Base-by-base conservation (phyloP, 2,797 vertebrate genomes). In the Alcedo atthis region DNA sequence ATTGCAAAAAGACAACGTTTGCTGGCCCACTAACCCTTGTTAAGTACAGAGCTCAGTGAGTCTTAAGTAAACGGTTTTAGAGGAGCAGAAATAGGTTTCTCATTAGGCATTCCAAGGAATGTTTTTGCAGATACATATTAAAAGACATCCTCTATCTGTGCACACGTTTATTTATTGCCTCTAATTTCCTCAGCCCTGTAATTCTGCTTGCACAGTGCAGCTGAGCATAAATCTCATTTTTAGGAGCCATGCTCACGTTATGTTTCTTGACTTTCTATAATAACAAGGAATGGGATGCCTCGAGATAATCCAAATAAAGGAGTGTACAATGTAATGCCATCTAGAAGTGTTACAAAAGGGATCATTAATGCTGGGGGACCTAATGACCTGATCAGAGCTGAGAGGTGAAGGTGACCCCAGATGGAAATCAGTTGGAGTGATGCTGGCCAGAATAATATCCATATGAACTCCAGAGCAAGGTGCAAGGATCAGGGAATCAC, bases 221-320 rank as follows among this genome's bases (percentile, higher is more conserved):
- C 74, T 94, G 80, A 48, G 63, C 77, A 89, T 94, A 95, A 93
- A 90, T 95, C 79, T 95, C 49, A 40, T 89, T 94, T 95, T 93
- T 93, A 94, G 93, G 77, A 94, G 91, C 80, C 32, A 43, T 78
- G 73, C 59, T 90, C 35, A 17, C 78, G 66, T 87, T 94, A 58
- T 43, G 51, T 96, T 94, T 93, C 86, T 81, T 87, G 79, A 71
- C 90, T 94, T 89, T 42, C 59, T 76, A 32, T 92, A 89, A 81
- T 81, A 92, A 77, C 59, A 76, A 89, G 53, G 93, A 89, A 92
- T 48, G 32, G 89, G 58, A 58, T 85, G 51, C 54, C 93, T 80
- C 73, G 55, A 84, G 58, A 49, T 90, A 82, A 57, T 73, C 55
- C 58, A 92, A 45, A 76, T 58, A 88, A 66, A 87, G 51, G 35